Evolutionary conservation across 1,140 invertebrate species (phyloP), one percentile per base, ranked within the genome.

Genomic region (Cydia fagiglandana): DNA sequence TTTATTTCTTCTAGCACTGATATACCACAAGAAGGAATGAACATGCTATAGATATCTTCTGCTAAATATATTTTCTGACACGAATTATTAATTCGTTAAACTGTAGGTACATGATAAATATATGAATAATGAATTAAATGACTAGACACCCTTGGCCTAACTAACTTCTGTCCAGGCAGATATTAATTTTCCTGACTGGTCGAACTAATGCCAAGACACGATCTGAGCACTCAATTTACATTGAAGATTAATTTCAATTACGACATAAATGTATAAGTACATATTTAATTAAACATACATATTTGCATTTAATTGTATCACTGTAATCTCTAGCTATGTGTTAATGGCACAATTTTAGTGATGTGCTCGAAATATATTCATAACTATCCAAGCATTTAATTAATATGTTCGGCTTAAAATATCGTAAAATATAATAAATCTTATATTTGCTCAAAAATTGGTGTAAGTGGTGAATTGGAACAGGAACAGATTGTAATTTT

Each of bases 61-160:
- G 38, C 9, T 73, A 6, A n/a, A n/a, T n/a, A n/a, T n/a, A n/a
- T 79, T 75, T 73, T 13, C 47, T 64, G 64, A 38, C 30, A 64
- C 64, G 9, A 47, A 20, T 47, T 4, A 45, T 15, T 50, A n/a
- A 15, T 15, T 50, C 3, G 47, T 15, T 5, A 50, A 15, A 17
- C 15, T 56, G 9, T n/a, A n/a, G n/a, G n/a, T 56, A 56, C n/a
- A 61, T 61, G 20, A 61, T 24, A 61, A 61, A 61, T 24, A 20
- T 61, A 61, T 61, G 7, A 1, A 20, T 24, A 61, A 61, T 61
- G 3, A 61, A 61, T 61, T 61, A 61, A 61, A 24, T 61, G 5
- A 12, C 17, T 61, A 10, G 7, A 41, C 34, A 41, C 13, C 34
- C 66, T 70, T 70, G 66, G 34, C 34, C 34, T 41, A 70, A 38